Conservation (phyloP, 2,888 invertebrate genomes). For the Lamellibrachia columna region DNA sequence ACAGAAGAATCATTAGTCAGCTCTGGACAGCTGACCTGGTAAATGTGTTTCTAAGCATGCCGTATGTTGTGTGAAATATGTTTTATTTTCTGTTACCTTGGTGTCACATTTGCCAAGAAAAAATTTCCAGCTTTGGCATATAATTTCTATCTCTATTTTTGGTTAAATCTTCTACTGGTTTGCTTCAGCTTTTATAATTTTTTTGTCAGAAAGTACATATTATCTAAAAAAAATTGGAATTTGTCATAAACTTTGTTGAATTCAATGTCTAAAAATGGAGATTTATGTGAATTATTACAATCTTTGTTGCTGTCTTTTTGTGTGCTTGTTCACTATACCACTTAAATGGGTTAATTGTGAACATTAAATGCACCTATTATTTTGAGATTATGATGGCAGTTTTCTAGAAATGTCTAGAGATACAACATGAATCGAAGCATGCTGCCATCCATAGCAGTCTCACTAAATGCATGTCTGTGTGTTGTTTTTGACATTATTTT, state of each 20-base stretch:
- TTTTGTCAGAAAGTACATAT: not conserved
- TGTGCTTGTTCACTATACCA: no score
- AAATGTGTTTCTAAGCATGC: not conserved
- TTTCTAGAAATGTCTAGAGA: not conserved
- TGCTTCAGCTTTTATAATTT: not conserved
- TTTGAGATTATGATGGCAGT: not conserved
- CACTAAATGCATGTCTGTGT: not conserved
- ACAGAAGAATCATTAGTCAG: not conserved
- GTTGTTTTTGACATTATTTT: not conserved
- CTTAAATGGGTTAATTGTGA: no score
- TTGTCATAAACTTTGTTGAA: no score
- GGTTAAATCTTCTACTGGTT: not conserved
- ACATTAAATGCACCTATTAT: not conserved
- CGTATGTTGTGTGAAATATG: not conserved
- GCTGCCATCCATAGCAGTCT: not conserved
- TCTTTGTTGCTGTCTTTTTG: no score
- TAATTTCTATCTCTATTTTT: not conserved
- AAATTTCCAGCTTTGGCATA: not conserved
- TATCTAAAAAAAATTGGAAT: not conserved
- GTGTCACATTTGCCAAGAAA: not conserved
- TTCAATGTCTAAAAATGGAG: no score
- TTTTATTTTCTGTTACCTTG: not conserved
- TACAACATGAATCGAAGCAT: not conserved
- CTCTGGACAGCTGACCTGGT: not conserved
- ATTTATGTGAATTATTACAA: no score